Conservation (phyloP, 2,888 invertebrate genomes). For the Hyposoter didymator region DNA sequence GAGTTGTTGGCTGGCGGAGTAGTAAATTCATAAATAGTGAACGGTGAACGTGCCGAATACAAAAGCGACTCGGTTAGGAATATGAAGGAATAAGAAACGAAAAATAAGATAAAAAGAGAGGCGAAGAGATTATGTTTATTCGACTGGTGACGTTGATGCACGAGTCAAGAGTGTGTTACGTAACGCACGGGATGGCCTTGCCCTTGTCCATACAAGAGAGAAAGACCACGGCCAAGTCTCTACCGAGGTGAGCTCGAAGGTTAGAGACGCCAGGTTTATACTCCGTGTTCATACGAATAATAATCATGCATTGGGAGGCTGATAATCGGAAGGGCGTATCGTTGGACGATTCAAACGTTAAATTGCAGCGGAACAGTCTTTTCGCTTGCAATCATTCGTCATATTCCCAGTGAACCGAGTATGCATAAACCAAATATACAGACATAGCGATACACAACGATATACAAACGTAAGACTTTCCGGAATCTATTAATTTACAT, state of each 20-base stretch:
- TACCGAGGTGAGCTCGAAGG: conserved; percentile 70
- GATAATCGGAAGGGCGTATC: background rate
- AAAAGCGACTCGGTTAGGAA: conserved; percentile 14
- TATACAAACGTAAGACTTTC: conserved; percentile 37
- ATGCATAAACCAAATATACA: conserved; percentile 24
- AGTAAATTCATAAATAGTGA: conserved; percentile 19
- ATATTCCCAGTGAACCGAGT: conserved; percentile 9
- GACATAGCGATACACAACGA: conserved; percentile 14
- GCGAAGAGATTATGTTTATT: conserved; percentile 59
- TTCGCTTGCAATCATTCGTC: background rate
- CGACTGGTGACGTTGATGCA: conserved; percentile 61
- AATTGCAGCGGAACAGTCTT: background rate
- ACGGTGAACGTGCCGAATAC: conserved; percentile 25
- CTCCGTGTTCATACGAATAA: conserved; percentile 19
- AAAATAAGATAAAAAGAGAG: conserved; percentile 45
- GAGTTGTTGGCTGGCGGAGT: background rate
- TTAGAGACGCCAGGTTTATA: conserved; percentile 53
- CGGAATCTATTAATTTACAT: conserved; percentile 69
- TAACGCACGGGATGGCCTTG: conserved; percentile 72
- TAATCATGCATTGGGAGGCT: background rate
- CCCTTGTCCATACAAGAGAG: conserved; percentile 68
- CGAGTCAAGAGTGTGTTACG: conserved; percentile 64
- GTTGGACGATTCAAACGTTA: background rate
- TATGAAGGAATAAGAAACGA: conserved; percentile 44
- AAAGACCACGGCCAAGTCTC: conserved; percentile 46